Evolutionary conservation across 2,888 invertebrate genomes (phyloP).

Genomic region (Drosophila subquinaria): DNA sequence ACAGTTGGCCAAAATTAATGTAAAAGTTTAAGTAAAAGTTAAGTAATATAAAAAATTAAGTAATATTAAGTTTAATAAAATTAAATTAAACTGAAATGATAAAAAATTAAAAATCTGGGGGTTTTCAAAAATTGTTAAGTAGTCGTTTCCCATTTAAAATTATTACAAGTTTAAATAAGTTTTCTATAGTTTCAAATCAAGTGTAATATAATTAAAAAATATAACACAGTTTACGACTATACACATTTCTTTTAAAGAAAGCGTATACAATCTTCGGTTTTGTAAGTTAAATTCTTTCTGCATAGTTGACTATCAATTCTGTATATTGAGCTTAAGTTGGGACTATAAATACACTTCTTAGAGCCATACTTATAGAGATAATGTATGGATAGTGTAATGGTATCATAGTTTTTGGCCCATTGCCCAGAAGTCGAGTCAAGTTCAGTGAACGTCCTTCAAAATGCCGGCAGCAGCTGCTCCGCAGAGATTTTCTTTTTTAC

Average conservation of each 20-base stretch:
- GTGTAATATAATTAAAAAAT: too few relatives aligned
- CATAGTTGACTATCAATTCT: slow-evolving; percentile 11
- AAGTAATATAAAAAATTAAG: too few relatives aligned
- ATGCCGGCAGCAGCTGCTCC: slow-evolving; percentile 37
- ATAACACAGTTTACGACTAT: neutral
- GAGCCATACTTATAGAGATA: neutral
- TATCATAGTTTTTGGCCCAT: slow-evolving; percentile 8
- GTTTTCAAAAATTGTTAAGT: too few relatives aligned
- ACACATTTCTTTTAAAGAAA: neutral
- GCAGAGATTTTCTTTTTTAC: slow-evolving; percentile 11
- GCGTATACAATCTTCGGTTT: neutral
- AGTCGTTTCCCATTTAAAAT: too few relatives aligned
- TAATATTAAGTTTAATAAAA: too few relatives aligned
- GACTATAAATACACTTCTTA: neutral
- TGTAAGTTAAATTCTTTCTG: slow-evolving; percentile 4
- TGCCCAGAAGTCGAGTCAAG: slow-evolving; percentile 46
- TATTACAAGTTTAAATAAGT: too few relatives aligned
- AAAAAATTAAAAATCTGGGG: too few relatives aligned
- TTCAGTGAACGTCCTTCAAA: slow-evolving; percentile 77
- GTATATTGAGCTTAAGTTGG: slow-evolving; percentile 8
- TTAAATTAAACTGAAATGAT: too few relatives aligned
- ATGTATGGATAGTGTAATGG: neutral
- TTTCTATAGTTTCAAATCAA: too few relatives aligned
- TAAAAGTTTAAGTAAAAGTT: too few relatives aligned
- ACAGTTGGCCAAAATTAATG: too few relatives aligned